Evolutionary conservation across 2,888 invertebrate species (phyloP), one percentile per base, ranked within the genome.

Genomic region (Apeira syringaria): DNA sequence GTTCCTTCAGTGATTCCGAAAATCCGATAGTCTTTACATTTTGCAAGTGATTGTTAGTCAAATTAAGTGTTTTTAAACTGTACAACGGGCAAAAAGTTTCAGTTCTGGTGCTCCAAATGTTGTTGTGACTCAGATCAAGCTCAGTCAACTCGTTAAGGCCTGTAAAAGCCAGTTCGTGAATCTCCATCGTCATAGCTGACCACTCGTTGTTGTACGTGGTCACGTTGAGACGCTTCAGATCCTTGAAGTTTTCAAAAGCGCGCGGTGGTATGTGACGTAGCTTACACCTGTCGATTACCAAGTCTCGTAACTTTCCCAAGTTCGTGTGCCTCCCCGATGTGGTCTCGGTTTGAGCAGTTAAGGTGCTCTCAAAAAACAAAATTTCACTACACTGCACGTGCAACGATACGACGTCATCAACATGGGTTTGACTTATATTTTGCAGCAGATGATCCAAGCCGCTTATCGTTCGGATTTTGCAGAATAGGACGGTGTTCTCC

Each of bases 151-250:
- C 93, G 46, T 92, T 91, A 61, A 95, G 82, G 20, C 94, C 92
- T 45, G 92, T 81, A 54, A 96, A 92, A 49, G 94, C 93, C 66
- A 93, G 93, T 32, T 93, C 91, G 64, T 94, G 91, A 39, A 95
- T 74, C 61, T 95, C 94, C 83, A 95, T 90, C 57, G 93, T 93
- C 93, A 94, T 94, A 20, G 94, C 92, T 11, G 94, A 94, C 95
- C 95, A 95, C 69, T 95, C 94, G 53, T 93, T 93, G 80, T 95
- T 95, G 73, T 93, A 93, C 15, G 95, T 95, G 41, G 93, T 92
- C 62, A 96, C 80, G 34, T 93, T 92, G 40, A 96, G 81, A 49
- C 91, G 91, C 54, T 92, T 92, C 17, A 96, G 80, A 65, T 94
- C 93, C 64, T 91, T 91, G 54, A 95, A 91, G 53, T 93, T 92